Percentiles rank a stretch among this genome's conserved stretches.
Evolutionary conservation across 2,797 vertebrate genomes (phyloP).

Genomic region (Emys orbicularis): DNA sequence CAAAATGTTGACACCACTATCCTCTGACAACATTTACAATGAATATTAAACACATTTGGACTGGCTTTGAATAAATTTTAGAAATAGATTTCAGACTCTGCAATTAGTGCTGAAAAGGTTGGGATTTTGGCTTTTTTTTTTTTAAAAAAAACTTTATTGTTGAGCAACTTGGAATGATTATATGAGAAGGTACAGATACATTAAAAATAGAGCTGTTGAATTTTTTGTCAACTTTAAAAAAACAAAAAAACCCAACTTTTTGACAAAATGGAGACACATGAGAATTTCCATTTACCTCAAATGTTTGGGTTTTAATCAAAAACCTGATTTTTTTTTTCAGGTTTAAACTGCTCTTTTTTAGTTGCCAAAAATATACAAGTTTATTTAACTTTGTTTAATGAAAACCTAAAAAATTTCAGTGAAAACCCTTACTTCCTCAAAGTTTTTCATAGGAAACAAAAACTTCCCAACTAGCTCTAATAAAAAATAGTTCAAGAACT

Average conservation of each 20-base stretch:
- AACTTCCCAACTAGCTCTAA: slow-evolving; percentile 59
- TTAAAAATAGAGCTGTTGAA: background rate
- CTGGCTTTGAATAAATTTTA: slow-evolving; percentile 67
- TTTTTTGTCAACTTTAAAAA: background rate
- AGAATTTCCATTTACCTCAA: background rate
- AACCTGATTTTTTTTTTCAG: background rate
- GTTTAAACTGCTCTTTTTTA: background rate
- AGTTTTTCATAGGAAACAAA: slow-evolving; percentile 63
- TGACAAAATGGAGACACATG: background rate
- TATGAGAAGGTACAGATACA: slow-evolving; percentile 24
- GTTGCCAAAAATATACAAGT: background rate
- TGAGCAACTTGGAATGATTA: background rate
- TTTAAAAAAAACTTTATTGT: slow-evolving; percentile 1
- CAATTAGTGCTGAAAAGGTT: background rate
- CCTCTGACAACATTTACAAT: slow-evolving; percentile 75
- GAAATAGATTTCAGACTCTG: slow-evolving; percentile 71
- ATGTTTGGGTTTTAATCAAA: background rate
- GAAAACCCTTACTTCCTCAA: slow-evolving; percentile 66
- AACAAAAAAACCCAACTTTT: background rate
- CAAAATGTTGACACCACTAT: slow-evolving; percentile 75
- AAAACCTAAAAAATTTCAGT: slow-evolving; percentile 63
- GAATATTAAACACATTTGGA: slow-evolving; percentile 78
- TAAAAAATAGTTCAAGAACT: background rate
- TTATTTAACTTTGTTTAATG: background rate
- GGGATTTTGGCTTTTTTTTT: background rate